Base-by-base conservation (phyloP, 2,797 vertebrate genomes). In the Glyptemys insculpta region DNA sequence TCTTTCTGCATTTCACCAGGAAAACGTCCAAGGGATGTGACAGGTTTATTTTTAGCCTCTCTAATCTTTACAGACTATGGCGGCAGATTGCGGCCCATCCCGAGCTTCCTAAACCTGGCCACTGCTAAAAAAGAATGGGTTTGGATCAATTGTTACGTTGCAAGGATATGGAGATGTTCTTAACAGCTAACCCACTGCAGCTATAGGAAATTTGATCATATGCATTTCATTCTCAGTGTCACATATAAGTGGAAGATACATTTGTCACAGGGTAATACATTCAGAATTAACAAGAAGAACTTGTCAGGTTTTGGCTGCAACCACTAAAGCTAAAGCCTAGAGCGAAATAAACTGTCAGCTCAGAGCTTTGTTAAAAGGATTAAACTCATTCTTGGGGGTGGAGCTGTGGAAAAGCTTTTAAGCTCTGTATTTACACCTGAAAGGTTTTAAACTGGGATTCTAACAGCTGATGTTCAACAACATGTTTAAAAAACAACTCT, bases 211-310 rank as follows among this genome's bases (percentile, higher is more conserved):
- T 97, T 96, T 96, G 98, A 98, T 98, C 98, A 98, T 98, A 98
- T 98, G 98, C 98, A 98, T 98, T 98, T 98, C 98, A 98, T 97
- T 97, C 97, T 97, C 98, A 96, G 98, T 97, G 97, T 97, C 96
- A 95, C 95, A 97, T 98, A 98, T 98, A 97, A 98, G 90, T 95
- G 93, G 95, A 93, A 98, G 98, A 98, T 98, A 98, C 98, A 98
- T 98, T 98, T 98, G 98, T 99, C 98, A 98, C 96, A 54, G 92
- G 96, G 97, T 98, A 98, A 98, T 98, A 97, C 97, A 97, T 98
- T 98, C 96, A 92, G 87, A 98, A 97, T 98, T 97, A 97, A 98
- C 98, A 98, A 98, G 98, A 98, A 98, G 97, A 97, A 94, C 97
- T 96, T 97, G 96, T 97, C 95, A 95, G 95, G 97, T 97, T 98